Base-by-base conservation (phyloP, 2,888 invertebrate genomes). In the Caenorhabditis virilis region DNA sequence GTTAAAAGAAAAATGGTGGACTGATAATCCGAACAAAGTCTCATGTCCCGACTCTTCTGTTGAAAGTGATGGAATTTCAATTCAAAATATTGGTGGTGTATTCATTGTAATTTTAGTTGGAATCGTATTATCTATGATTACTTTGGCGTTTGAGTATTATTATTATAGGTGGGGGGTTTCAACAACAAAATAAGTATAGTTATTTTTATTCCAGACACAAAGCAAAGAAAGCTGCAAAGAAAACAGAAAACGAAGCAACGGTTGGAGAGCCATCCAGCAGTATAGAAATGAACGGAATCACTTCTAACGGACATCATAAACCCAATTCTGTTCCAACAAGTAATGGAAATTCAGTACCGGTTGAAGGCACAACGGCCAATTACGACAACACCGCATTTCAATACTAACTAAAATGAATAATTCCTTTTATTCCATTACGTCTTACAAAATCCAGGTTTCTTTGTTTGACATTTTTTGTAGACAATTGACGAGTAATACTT, bases 1-100 rank as follows among this genome's bases (percentile, higher is more conserved):
- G 76, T 85, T 97, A 16, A 95, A 95, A 85, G 94, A 95, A 80
- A 89, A 88, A 77, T 98, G 97, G 97, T 98, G 97, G 97, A 91
- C 89, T 77, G 89, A 90, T 68, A 93, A 93, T 80, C 90, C 90
- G 0, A 88, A 89, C 7, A 89, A 88, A 60, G 72, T 69, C 0
- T 55, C 49, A 11, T 80, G 79, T 41, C 74, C 77, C 2, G 74
- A 70, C 23, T 49, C 68, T 15, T 71, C 93, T 82, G 92, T 93
- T 81, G 93, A 95, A 83, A 91, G 91, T 2, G 95, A 95, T 83
- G 97, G 97, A 47, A 97, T 97, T 82, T 94, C 93, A 62, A 95
- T 97, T 63, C 90, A 93, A 82, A 97, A 97, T 84, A 97, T 97
- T 74, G 95, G 94, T 69, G 95, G 95, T 0, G 95, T 97, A 0